A percentile compares a stretch with the other conserved stretches of the same genome.
Evolutionary conservation across 2,113 vertebrate genomes (phyloP).

Genomic region (Piprites chloris): DNA sequence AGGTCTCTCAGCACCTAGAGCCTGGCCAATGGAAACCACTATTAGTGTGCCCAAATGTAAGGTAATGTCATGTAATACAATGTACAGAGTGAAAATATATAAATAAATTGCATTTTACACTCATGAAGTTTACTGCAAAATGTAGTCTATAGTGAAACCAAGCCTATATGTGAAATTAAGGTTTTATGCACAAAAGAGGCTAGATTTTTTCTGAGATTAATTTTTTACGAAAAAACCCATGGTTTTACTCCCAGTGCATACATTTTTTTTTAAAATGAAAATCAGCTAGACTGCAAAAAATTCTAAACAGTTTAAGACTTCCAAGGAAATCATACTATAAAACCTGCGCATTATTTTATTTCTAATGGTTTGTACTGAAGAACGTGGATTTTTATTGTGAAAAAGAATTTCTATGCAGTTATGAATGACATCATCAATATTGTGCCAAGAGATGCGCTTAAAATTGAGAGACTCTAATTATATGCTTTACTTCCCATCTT

Average conservation of each 20-base stretch:
- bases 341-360: neutral
- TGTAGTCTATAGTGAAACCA: neutral
- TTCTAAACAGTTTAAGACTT: neutral
- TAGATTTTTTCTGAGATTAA: accelerated
- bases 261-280: neutral
- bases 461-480: neutral
- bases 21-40: conserved; percentile 56
- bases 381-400: neutral
- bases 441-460: neutral
- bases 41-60: neutral
- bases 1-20: conserved; percentile 80
- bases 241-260: neutral
- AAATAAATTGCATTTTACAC: neutral
- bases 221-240: neutral
- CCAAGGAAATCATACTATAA: neutral
- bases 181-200: neutral
- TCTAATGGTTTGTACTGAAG: neutral
- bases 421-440: neutral
- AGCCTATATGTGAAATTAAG: neutral
- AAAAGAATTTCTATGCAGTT: neutral
- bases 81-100: neutral
- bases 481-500: neutral
- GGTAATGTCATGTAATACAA: neutral
- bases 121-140: neutral
- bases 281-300: neutral